phyloP scores from a whole-genome alignment of 2,888 invertebrate species.

The Rhaphigaster nebulosa region DNA sequence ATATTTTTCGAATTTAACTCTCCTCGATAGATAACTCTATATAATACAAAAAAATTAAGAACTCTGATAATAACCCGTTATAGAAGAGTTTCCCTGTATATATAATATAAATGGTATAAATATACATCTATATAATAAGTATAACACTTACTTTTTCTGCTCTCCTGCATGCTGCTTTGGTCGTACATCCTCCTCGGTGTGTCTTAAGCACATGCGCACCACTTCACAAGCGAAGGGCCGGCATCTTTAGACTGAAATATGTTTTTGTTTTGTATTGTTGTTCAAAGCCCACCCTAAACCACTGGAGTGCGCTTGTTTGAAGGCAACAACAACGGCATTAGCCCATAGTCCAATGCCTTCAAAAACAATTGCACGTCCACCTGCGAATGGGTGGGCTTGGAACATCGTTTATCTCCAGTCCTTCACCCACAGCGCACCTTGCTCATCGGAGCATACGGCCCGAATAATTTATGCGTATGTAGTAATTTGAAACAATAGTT shows the following conservation, averaged over 20 bases:
- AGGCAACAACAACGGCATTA: background rate
- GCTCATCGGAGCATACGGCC: background rate
- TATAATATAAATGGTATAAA: background rate
- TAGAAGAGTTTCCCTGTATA: background rate
- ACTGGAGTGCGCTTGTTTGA: background rate
- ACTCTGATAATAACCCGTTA: too few species aligned
- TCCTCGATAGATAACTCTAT: too few species aligned
- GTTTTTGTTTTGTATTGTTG: background rate
- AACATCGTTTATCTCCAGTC: background rate
- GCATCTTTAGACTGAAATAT: constrained; percentile 17
- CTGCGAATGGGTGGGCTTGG: background rate
- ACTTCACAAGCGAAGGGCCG: constrained; percentile 34
- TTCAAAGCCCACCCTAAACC: background rate
- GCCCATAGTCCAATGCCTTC: background rate
- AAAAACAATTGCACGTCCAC: background rate
- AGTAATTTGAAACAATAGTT: too few species aligned
- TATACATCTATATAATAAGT: background rate
- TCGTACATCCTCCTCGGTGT: constrained; percentile 10
- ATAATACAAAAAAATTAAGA: too few species aligned
- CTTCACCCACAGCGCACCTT: background rate
- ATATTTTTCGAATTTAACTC: too few species aligned
- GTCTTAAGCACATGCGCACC: constrained; percentile 45
- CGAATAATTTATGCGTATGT: background rate
- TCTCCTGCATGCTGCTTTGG: constrained; percentile 27
- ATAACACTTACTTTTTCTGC: constrained; percentile 31